These are phyloP conservation scores for Gymnocheta viridis DNA, from an alignment of 2,888 invertebrate genomes.

Conservation along the genomic window DNA sequence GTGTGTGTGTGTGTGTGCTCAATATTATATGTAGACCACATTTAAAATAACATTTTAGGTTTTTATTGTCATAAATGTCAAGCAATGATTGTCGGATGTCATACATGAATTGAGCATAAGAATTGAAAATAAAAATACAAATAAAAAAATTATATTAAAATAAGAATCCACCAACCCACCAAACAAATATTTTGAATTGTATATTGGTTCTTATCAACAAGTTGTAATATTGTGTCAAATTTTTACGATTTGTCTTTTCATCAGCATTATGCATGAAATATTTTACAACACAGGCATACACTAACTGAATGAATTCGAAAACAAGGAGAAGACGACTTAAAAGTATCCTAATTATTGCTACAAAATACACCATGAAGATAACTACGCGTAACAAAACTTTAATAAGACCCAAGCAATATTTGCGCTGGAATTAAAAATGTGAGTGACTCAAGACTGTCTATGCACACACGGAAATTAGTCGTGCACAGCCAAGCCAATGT, in stretches of 20 bases:
- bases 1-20: not conserved
- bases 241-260: conserved; percentile 64
- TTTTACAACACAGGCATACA: conserved; percentile 28
- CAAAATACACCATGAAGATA: not conserved
- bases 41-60: conserved; percentile 44
- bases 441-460: too few relatives aligned
- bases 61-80: conserved; percentile 66
- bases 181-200: conserved; percentile 29
- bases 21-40: conserved; percentile 47
- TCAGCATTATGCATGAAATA: conserved; percentile 56
- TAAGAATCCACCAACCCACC: not conserved
- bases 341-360: not conserved
- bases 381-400: too few relatives aligned
- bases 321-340: not conserved
- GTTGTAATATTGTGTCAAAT: conserved; percentile 64
- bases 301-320: conserved; percentile 1
- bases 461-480: too few relatives aligned
- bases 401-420: too few relatives aligned
- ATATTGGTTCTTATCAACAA: conserved; percentile 64
- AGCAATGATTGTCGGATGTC: conserved; percentile 54
- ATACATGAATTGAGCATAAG: conserved; percentile 52
- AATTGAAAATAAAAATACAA: conserved; percentile 34
- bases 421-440: too few relatives aligned
- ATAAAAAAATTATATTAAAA: conserved; percentile 25
- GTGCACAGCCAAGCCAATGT: too few relatives aligned